Percentiles rank a stretch among this genome's conserved stretches.
Conservation (phyloP, 2,888 invertebrate species). For the Stenurella melanura region DNA sequence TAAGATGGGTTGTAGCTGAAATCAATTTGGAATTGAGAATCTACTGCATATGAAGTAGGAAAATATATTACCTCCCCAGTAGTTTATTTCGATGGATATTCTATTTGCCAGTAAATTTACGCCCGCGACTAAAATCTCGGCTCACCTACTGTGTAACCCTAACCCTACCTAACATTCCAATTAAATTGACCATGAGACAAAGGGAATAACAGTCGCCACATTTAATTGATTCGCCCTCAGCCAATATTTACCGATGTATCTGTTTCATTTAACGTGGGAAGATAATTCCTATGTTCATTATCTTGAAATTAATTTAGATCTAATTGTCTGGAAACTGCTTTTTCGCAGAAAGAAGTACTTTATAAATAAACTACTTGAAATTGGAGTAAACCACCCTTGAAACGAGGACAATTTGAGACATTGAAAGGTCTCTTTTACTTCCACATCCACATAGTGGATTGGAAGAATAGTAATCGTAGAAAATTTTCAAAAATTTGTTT, state of each 20-base stretch:
- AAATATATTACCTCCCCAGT: background rate
- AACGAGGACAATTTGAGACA: too few relatives aligned
- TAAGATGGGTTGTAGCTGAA: background rate
- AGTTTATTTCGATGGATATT: background rate
- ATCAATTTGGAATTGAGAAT: background rate
- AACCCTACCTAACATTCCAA: background rate
- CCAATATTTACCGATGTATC: background rate
- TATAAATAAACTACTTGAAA: too few relatives aligned
- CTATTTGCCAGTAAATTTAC: background rate
- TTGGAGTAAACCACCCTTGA: too few relatives aligned
- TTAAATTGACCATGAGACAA: background rate
- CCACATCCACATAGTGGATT: too few relatives aligned
- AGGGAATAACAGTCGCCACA: constrained; percentile 3
- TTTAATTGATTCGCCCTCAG: constrained; percentile 2
- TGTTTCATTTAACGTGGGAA: background rate
- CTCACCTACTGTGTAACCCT: background rate
- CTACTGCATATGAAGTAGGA: background rate
- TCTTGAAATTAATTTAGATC: too few relatives aligned
- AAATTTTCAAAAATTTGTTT: too few relatives aligned
- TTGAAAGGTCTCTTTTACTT: too few relatives aligned
- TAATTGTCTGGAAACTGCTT: too few relatives aligned
- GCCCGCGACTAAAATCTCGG: background rate
- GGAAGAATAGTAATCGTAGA: too few relatives aligned
- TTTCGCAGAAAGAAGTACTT: too few relatives aligned
- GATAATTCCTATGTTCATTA: background rate